Evolutionary conservation across 1,140 invertebrate genomes (phyloP), one percentile per base, ranked within the genome.

Genomic region (Musca vetustissima): DNA sequence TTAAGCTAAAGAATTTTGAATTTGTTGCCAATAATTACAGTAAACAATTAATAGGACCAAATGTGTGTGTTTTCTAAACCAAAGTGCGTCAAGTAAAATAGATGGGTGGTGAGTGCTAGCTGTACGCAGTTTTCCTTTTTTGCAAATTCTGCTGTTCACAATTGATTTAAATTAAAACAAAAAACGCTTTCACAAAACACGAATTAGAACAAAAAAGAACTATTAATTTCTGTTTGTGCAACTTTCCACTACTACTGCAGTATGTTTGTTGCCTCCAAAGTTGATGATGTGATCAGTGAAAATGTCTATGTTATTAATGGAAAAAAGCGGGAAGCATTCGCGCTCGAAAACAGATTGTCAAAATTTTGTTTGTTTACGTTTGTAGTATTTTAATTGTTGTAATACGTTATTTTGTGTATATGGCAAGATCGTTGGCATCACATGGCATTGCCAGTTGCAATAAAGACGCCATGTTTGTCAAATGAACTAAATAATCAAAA

Each of bases 311-410:
- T 28, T 28, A 28, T 28, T 59, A 32, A 17, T 59, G 55, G n/a
- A 32, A 64, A 64, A 64, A 64, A 64, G 61, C 61, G 61, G 61
- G 61, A 64, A 64, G 13, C 22, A 15, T 64, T 32, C 13, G 36
- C 61, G 61, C 61, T 28, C 32, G 21, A 64, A 64, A 64, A 43
- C 15, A 19, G 15, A 2, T 64, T 48, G 61, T 64, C 61, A 64
- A 22, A n/a, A n/a, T n/a, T n/a, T 57, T 11, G 43, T 64, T 64
- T 64, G 61, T 64, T 64, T 64, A 64, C 61, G 61, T 64, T 64
- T 43, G 17, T 43, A 19, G 14, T 64, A 19, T 4, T 64, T 64
- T 24, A 57, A 25, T 25, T 57, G 53, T 57, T 57, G 53, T 57
- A 17, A 28, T 28, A 28, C 28, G 28, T 28, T 28, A 28, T 28